Conservation (phyloP, 2,113 vertebrate genomes). For the Sceloporus undulatus region DNA sequence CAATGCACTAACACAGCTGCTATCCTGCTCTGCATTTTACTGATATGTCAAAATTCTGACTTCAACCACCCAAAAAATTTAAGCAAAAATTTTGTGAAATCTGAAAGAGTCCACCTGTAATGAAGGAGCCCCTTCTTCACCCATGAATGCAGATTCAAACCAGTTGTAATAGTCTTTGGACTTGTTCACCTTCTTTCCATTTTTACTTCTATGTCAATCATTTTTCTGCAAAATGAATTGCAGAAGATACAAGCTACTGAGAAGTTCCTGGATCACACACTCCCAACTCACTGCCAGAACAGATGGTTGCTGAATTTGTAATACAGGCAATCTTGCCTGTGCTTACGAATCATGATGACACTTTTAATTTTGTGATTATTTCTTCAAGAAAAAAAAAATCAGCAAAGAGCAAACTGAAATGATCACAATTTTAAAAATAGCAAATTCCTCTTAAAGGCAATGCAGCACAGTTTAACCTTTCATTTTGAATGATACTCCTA, state of each 20-base stretch:
- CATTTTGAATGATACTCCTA: constrained; percentile 46
- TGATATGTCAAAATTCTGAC: neutral
- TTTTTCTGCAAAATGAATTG: constrained; percentile 59
- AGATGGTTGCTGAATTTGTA: constrained; percentile 69
- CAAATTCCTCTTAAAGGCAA: constrained; percentile 54
- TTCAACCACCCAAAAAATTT: neutral
- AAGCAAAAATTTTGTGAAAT: neutral
- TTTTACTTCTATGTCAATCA: constrained; percentile 55
- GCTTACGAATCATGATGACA: constrained; percentile 39
- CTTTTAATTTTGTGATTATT: constrained; percentile 55
- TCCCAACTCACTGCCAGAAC: constrained; percentile 59
- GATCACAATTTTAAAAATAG: constrained; percentile 1
- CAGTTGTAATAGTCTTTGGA: constrained; percentile 15
- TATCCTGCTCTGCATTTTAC: neutral
- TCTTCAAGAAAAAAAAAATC: constrained; percentile 22
- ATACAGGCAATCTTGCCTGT: constrained; percentile 58
- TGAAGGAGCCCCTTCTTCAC: neutral
- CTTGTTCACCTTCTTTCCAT: neutral
- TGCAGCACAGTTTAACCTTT: constrained; percentile 42
- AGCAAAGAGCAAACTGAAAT: constrained; percentile 8
- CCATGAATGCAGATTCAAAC: neutral
- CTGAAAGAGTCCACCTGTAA: neutral
- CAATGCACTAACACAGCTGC: neutral
- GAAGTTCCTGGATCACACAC: constrained; percentile 16
- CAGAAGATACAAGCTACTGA: constrained; percentile 37